Conservation (phyloP, 2,888 invertebrate genomes). For the Lypha dubia region DNA sequence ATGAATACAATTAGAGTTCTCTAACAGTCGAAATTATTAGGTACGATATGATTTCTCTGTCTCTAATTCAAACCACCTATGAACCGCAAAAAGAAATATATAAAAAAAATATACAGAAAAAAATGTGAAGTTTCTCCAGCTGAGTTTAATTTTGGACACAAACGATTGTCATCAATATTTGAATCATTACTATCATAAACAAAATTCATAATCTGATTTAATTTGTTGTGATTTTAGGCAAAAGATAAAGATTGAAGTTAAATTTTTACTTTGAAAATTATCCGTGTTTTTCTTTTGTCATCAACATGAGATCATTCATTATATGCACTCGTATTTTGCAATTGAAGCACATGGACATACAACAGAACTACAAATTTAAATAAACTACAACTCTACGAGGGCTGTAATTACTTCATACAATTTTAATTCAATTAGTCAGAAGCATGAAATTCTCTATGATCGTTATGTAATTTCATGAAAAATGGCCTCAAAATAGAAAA, state of each 20-base stretch:
- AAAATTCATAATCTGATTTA: conserved; percentile 67
- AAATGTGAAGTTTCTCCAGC: conserved; percentile 58
- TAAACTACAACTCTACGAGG: not conserved
- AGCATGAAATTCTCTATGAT: too few relatives aligned
- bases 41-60: conserved; percentile 40
- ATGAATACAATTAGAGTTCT: conserved; percentile 39
- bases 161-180: conserved; percentile 58
- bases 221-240: conserved; percentile 64
- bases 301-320: too few relatives aligned
- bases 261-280: conserved; percentile 6
- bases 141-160: conserved; percentile 62
- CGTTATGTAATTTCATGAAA: too few relatives aligned
- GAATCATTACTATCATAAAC: conserved; percentile 36
- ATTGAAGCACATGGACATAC: not conserved
- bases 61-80: conserved; percentile 31
- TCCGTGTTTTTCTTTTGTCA: not conserved
- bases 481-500: too few relatives aligned
- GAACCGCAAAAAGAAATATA: conserved; percentile 48
- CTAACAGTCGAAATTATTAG: conserved; percentile 63
- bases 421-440: not conserved
- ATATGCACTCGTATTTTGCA: too few relatives aligned
- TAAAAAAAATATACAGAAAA: not conserved
- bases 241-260: conserved; percentile 24
- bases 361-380: not conserved
- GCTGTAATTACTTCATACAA: not conserved